Evolutionary conservation across 2,888 invertebrate species (phyloP), one percentile per base, ranked within the genome.

Genomic region (Eulithis testata): DNA sequence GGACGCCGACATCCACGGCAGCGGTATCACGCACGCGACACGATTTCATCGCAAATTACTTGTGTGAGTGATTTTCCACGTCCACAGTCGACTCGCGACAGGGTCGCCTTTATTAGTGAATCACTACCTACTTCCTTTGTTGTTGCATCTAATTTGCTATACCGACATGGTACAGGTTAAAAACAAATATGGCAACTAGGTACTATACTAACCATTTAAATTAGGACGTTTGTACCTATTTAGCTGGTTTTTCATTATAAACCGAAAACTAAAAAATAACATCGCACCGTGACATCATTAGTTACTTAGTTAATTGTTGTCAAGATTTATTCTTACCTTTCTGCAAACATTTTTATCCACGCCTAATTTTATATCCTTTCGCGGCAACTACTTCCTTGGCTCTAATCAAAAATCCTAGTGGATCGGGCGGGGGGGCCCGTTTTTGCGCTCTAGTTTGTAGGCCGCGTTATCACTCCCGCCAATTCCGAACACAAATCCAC

Each of bases 61-160:
- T 59, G 68, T 69, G 71, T 73, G 76, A 78, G 77, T 82, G 78
- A 78, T 82, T 85, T 86, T 80, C 79, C 79, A 81, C 79, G 76
- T 78, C 65, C 65, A 67, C 59, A 57, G 63, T 12, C 60, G 50
- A 52, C 31, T 14, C 51, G 43, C 55, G 54, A 37, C 14, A 36
- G 43, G 53, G 12, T 55, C 65, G 69, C 71, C 67, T 69, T 65
- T 71, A 70, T 74, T 73, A 72, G 78, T 83, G 81, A 86, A 77
- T 83, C 81, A 81, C 77, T 75, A 73, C 67, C 77, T 75, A 73
- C 67, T 73, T 78, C 69, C 73, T 69, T 76, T 73, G 67, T 71
- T 73, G 66, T 71, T 69, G 66, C 70, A 73, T 31, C 4, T 67
- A 72, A 69, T 70, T 70, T 68, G 60, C 69, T 73, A 57, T 44